Evolutionary conservation across 23 tunicate genomes (phyloP), one percentile per base, ranked within the genome.

Genomic region (Halocynthia roretzi): DNA sequence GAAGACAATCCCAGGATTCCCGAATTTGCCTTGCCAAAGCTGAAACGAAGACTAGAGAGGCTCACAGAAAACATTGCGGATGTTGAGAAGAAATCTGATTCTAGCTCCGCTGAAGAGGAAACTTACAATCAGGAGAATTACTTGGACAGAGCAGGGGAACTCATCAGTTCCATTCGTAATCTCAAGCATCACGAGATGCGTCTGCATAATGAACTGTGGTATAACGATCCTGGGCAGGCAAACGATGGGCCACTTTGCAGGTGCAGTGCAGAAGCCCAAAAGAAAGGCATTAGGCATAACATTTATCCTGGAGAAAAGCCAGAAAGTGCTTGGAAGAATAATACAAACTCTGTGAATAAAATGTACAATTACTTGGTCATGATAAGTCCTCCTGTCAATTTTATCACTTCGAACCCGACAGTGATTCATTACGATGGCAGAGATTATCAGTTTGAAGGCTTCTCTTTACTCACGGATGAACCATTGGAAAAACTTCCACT

Each of bases 171-270:
- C 71, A 89, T 90, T 70, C 71, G 93, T 10, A 83, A 80, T 53
- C 31, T 89, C 5, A 89, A 86, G 56, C 80, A 86, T 51, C 99
- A 96, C 64, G 88, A 91, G 18, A 90, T 89, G 56, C 70, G 94
- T 56, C 91, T 96, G 8, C 92, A 89, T 75, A 77, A 83, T 9
- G 99, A 96, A 78, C 75, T 96, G 54, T 96, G 99, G 99, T 86
- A 93, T 81, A 93, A 93, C 69, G 98, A 93, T 48, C 90, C 90
- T 11, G 79, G 61, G 7, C 93, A 87, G 62, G 94, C 93, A 5
- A 96, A 96, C 61, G 99, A 96, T 71, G 99, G 99, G 7, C 96
- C 89, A 0, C 78, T 96, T 6, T 96, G 99, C 64, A 75, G 78
- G 15, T 96, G 99, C 56, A 75, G 75, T 54, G 62, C 62, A 75